Evolutionary conservation across 2,113 vertebrate genomes (phyloP).

Genomic region (Potamarius usumacintae): DNA sequence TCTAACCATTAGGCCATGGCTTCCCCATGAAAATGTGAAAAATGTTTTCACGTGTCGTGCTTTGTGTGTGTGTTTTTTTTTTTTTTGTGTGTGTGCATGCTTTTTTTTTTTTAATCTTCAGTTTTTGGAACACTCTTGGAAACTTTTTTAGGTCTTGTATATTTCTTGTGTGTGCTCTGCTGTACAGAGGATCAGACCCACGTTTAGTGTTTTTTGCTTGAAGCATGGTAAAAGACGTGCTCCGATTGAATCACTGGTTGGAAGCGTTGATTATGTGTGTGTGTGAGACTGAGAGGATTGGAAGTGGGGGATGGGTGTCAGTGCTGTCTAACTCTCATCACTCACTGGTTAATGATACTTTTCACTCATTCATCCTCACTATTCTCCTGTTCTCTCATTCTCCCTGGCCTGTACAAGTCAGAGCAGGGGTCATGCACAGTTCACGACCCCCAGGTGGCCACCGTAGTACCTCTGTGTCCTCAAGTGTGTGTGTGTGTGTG

Average conservation of each 20-base stretch:
- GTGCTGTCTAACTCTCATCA: slow-evolving; percentile 78
- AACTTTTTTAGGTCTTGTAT: background rate
- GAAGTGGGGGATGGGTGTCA: slow-evolving; percentile 69
- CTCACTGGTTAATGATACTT: slow-evolving; percentile 78
- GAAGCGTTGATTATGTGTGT: background rate
- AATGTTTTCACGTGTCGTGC: background rate
- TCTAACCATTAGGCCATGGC: no score
- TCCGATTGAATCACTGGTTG: background rate
- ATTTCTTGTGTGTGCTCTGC: background rate
- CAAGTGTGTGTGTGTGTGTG: slow-evolving; percentile 20
- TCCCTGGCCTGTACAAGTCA: slow-evolving; percentile 85
- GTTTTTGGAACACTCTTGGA: background rate
- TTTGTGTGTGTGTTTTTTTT: no score
- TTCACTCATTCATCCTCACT: slow-evolving; percentile 59
- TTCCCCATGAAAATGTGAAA: no score
- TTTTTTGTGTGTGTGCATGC: no score
- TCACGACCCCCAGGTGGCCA: slow-evolving; percentile 98
- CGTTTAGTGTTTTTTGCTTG: background rate
- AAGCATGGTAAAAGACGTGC: background rate
- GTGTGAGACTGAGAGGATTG: slow-evolving; percentile 58
- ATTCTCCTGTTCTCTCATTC: slow-evolving; percentile 59
- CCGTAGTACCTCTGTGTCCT: slow-evolving; percentile 67
- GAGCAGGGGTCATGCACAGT: slow-evolving; percentile 89
- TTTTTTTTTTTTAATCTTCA: no score
- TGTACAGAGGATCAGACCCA: background rate